Conservation (phyloP, 2,888 invertebrate genomes). For the Leptinotarsa juncta region DNA sequence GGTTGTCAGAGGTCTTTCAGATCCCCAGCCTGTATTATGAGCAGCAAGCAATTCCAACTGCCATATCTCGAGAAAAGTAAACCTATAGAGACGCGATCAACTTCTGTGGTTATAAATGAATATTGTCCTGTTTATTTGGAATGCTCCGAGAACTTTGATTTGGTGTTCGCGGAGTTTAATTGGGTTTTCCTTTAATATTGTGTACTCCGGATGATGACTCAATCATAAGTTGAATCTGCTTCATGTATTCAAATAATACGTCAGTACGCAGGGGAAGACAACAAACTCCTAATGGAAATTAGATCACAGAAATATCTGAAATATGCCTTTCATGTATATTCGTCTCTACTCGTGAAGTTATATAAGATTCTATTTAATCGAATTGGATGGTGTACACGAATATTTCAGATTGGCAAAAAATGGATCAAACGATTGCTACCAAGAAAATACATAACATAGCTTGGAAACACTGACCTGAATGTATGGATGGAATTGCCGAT, state of each 20-base stretch:
- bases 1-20: constrained; percentile 62
- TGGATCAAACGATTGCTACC: no score
- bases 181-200: constrained; percentile 23
- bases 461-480: no score
- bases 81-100: constrained; percentile 29
- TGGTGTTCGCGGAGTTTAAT: constrained; percentile 29
- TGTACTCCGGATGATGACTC: constrained; percentile 12
- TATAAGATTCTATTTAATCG: no score
- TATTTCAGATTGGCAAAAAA: no score
- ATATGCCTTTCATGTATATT: no score
- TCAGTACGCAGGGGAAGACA: background rate
- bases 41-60: constrained; percentile 22
- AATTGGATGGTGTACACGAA: no score
- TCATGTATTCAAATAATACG: constrained; percentile 9
- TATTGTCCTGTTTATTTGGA: constrained; percentile 39
- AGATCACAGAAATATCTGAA: background rate
- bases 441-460: no score
- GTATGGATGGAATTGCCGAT: no score
- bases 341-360: no score
- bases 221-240: constrained; percentile 4
- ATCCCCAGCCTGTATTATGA: constrained; percentile 40
- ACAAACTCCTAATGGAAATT: background rate
- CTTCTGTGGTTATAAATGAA: constrained; percentile 37
- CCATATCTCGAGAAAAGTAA: constrained; percentile 29
- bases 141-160: constrained; percentile 35